Conservation (phyloP, 2,113 vertebrate genomes). For the Hiodon tergisus region DNA sequence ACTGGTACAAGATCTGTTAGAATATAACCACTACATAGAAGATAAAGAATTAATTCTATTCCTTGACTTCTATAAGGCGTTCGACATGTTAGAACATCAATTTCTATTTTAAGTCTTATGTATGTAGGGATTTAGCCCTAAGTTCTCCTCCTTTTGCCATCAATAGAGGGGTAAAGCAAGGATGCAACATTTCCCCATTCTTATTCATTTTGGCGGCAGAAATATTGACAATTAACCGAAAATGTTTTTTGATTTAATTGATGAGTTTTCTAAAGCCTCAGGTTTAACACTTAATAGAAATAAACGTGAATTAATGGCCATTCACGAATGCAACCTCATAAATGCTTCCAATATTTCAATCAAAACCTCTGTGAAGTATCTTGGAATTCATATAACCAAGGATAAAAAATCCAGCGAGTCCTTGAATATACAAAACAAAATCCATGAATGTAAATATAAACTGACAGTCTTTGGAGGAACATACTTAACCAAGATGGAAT, state of each 20-base stretch:
- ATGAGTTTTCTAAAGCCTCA: background rate
- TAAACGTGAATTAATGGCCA: no score
- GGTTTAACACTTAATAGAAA: background rate
- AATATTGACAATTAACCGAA: background rate
- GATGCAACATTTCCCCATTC: no score
- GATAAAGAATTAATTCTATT: background rate
- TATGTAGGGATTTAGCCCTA: background rate
- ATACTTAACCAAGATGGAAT: background rate
- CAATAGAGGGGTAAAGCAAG: background rate
- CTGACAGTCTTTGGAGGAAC: background rate
- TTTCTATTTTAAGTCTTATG: background rate
- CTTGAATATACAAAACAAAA: slow-evolving; percentile 4
- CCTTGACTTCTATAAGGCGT: no score
- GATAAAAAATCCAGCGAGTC: background rate
- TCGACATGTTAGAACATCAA: background rate
- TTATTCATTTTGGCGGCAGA: no score
- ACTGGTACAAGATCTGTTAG: background rate
- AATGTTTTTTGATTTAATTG: background rate
- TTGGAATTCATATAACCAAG: background rate
- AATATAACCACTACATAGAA: background rate
- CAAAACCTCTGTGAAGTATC: background rate
- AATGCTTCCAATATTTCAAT: background rate
- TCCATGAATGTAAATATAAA: background rate
- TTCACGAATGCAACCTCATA: background rate
- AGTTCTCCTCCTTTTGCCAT: background rate